These are phyloP conservation scores for Drosophila meridiana DNA, from an alignment of 2,888 invertebrate genomes.

Conservation along the genomic window DNA sequence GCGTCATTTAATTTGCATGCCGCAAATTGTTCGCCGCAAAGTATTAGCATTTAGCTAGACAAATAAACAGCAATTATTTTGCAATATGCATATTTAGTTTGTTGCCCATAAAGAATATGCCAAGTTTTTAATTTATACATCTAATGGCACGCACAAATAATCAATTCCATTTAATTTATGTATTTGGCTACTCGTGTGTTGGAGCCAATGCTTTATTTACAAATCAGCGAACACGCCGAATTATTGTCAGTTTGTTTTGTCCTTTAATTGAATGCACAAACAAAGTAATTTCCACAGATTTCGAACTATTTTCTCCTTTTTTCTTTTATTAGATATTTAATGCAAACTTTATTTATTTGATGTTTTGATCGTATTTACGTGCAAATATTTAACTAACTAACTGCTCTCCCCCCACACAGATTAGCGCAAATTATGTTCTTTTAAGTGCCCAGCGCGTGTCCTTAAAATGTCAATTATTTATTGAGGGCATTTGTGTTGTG, in stretches of 20 bases:
- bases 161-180: constrained; percentile 56
- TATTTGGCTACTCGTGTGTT: constrained; percentile 24
- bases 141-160: constrained; percentile 58
- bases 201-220: constrained; percentile 28
- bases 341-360: neutral
- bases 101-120: constrained; percentile 43
- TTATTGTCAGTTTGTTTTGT: constrained; percentile 40
- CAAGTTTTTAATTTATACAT: constrained; percentile 57
- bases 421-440: constrained; percentile 77
- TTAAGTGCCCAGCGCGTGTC: constrained; percentile 77
- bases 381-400: constrained; percentile 58
- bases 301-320: neutral
- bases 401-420: constrained; percentile 64
- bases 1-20: constrained; percentile 73
- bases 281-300: constrained; percentile 30
- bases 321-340: neutral
- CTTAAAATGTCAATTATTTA: constrained; percentile 75
- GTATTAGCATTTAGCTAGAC: constrained; percentile 67
- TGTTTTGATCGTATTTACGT: constrained; percentile 39
- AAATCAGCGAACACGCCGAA: constrained; percentile 26
- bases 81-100: constrained; percentile 67
- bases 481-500: constrained; percentile 74
- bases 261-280: constrained; percentile 51
- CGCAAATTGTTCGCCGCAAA: constrained; percentile 59
- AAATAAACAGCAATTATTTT: constrained; percentile 70